A percentile compares a stretch with the other conserved stretches of the same genome.
phyloP scores from a whole-genome alignment of 2,113 vertebrate genomes.

The Laticauda laticaudata region DNA sequence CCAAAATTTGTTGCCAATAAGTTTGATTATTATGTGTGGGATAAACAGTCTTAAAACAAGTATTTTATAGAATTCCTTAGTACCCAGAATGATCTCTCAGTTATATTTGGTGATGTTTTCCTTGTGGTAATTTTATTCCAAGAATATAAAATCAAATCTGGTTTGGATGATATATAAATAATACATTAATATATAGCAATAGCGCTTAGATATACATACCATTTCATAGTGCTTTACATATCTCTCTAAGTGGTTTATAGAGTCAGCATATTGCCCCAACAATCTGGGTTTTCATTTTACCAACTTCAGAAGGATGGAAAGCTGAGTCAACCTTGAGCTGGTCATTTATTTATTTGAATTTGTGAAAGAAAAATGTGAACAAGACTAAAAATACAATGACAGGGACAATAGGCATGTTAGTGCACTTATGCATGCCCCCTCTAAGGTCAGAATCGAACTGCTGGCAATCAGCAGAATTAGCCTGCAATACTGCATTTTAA shows the following conservation, averaged over 20 bases:
- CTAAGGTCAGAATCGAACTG: background rate
- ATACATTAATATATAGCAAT: background rate
- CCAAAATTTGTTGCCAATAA: background rate
- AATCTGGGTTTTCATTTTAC: background rate
- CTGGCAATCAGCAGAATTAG: background rate
- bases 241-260: background rate
- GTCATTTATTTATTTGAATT: too few relatives aligned
- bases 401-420: too few relatives aligned
- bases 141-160: background rate
- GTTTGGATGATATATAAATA: slow-evolving; percentile 6
- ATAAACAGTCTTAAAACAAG: background rate
- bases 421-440: too few relatives aligned
- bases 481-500: background rate
- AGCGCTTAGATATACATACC: background rate
- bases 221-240: background rate
- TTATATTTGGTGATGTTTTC: background rate
- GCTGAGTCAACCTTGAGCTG: background rate
- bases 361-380: too few relatives aligned
- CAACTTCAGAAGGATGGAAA: background rate
- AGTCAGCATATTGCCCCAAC: background rate
- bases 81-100: background rate
- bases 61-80: background rate
- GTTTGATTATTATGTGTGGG: background rate
- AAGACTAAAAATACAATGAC: too few relatives aligned
- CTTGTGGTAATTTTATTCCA: background rate